A percentile compares a stretch with the other conserved stretches of the same genome.
Evolutionary conservation across 2,797 vertebrate genomes (phyloP).

Genomic region (Rallus crepitans): DNA sequence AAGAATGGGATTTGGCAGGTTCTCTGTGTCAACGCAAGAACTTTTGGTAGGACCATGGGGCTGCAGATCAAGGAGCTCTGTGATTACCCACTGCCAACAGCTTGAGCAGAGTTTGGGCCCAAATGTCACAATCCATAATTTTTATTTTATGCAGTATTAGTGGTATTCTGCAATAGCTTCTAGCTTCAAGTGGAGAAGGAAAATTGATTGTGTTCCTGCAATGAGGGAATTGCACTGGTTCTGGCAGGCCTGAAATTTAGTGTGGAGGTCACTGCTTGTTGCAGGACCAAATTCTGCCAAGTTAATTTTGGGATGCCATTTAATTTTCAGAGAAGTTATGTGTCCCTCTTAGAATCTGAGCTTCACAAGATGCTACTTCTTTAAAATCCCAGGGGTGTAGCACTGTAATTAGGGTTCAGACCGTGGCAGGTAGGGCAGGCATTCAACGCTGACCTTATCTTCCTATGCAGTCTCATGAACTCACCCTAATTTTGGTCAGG

Average conservation of each 20-base stretch:
- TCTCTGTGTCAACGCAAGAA: neutral
- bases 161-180: neutral
- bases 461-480: neutral
- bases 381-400: neutral
- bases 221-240: neutral
- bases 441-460: neutral
- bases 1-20: neutral
- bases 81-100: neutral
- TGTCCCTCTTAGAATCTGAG: neutral
- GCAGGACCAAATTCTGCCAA: neutral
- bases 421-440: neutral
- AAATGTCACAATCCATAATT: neutral
- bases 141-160: neutral
- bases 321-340: neutral
- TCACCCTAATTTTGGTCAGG: neutral
- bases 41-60: neutral
- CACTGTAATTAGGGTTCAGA: neutral
- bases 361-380: neutral
- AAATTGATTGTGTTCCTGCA: neutral
- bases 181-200: neutral
- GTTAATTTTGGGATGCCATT: neutral
- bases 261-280: neutral
- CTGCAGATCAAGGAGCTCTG: neutral
- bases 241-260: constrained; percentile 2
- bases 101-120: neutral